These are phyloP conservation scores for Caranx melampygus DNA, from an alignment of 2,113 vertebrate species.

Conservation along the genomic window DNA sequence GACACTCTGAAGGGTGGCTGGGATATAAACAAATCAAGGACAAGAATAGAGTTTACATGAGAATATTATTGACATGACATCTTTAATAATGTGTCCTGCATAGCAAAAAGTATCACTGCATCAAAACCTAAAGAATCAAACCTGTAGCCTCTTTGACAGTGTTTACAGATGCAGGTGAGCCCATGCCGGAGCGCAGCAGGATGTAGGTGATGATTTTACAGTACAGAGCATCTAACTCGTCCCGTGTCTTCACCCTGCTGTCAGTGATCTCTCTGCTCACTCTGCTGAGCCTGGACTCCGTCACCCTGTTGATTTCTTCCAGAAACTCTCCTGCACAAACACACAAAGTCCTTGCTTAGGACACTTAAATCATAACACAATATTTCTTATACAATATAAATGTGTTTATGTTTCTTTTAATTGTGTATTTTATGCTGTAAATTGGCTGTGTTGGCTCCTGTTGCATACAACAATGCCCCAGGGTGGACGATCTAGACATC, in stretches of 20 bases:
- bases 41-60: neutral
- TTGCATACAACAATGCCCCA: too few species aligned
- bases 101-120: neutral
- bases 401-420: too few species aligned
- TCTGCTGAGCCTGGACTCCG: slow-evolving; percentile 83
- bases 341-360: neutral
- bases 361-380: neutral
- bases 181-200: slow-evolving; percentile 85
- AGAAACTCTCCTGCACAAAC: slow-evolving; percentile 86
- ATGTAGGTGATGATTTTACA: slow-evolving; percentile 85
- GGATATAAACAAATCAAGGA: neutral
- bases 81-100: neutral
- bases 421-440: too few species aligned
- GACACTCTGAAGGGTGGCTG: slow-evolving; percentile 93
- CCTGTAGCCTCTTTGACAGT: slow-evolving; percentile 73
- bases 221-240: slow-evolving; percentile 86
- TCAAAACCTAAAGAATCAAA: slow-evolving; percentile 20
- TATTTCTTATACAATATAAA: neutral
- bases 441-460: too few species aligned
- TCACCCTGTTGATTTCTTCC: slow-evolving; percentile 82
- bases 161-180: slow-evolving; percentile 55
- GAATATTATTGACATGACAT: neutral
- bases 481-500: too few species aligned
- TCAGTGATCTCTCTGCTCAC: slow-evolving; percentile 89
- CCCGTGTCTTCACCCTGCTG: slow-evolving; percentile 70